Conservation (phyloP, 2,797 vertebrate species). For the Eulemur rubriventer region DNA sequence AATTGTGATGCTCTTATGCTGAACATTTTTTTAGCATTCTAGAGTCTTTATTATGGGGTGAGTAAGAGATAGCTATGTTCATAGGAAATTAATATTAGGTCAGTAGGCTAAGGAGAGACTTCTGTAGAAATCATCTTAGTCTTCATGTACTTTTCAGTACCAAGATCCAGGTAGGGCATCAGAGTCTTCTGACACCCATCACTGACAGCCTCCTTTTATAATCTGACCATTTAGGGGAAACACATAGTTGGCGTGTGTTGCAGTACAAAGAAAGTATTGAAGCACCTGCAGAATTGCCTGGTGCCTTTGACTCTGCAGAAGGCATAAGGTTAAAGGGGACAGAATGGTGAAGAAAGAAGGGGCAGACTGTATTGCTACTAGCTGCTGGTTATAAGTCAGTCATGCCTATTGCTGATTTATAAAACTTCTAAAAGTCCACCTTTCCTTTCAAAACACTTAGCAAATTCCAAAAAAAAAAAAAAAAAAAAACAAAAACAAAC, state of each 20-base stretch:
- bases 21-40: neutral
- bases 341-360: neutral
- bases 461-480: conserved; percentile 25
- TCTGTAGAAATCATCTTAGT: conserved; percentile 48
- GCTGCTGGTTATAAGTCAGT: neutral
- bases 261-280: conserved; percentile 20
- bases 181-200: conserved; percentile 70
- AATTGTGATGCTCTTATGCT: neutral
- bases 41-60: neutral
- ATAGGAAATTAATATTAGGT: neutral
- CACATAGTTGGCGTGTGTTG: neutral
- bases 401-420: neutral
- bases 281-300: neutral
- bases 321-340: conserved; percentile 39
- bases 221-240: conserved; percentile 68
- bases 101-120: neutral
- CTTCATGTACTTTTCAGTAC: conserved; percentile 41
- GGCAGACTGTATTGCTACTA: neutral
- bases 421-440: conserved; percentile 54
- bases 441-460: conserved; percentile 44
- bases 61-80: neutral
- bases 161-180: conserved; percentile 67
- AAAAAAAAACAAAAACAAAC: neutral
- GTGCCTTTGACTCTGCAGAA: neutral
- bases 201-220: conserved; percentile 70